These are phyloP conservation scores for Callyntrura sp. DNA, from an alignment of 2,888 invertebrate genomes.

Conservation along the genomic window DNA sequence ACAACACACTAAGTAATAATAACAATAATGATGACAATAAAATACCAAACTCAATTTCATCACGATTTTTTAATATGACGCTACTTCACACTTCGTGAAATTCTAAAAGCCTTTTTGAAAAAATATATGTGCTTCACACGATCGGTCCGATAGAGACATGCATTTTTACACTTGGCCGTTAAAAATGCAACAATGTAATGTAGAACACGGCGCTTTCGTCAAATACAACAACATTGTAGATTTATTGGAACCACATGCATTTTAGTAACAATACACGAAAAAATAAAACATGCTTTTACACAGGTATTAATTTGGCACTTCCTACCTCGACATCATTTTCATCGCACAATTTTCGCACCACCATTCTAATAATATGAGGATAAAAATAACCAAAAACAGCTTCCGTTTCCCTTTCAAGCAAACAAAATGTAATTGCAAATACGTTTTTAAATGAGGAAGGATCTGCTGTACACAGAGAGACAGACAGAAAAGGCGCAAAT, in stretches of 20 bases:
- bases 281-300: background rate
- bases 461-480: background rate
- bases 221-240: background rate
- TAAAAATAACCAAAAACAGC: constrained; percentile 43
- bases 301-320: constrained; percentile 21
- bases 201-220: background rate
- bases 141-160: too few species aligned
- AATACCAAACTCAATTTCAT: constrained; percentile 63
- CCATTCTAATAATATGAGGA: background rate
- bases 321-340: background rate
- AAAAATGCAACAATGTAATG: constrained; percentile 20
- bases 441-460: constrained; percentile 27
- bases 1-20: constrained; percentile 46
- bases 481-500: background rate
- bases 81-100: constrained; percentile 43
- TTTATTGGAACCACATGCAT: background rate
- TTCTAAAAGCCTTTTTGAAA: constrained; percentile 29
- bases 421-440: constrained; percentile 37
- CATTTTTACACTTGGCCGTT: constrained; percentile 36
- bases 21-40: constrained; percentile 18
- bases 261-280: constrained; percentile 30
- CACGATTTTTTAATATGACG: constrained; percentile 44
- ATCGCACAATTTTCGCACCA: background rate
- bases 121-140: too few species aligned
- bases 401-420: constrained; percentile 45